A percentile compares a stretch with the other conserved stretches of the same genome.
phyloP scores from a whole-genome alignment of 1,140 invertebrate species.

The Chrysomallon squamiferum region DNA sequence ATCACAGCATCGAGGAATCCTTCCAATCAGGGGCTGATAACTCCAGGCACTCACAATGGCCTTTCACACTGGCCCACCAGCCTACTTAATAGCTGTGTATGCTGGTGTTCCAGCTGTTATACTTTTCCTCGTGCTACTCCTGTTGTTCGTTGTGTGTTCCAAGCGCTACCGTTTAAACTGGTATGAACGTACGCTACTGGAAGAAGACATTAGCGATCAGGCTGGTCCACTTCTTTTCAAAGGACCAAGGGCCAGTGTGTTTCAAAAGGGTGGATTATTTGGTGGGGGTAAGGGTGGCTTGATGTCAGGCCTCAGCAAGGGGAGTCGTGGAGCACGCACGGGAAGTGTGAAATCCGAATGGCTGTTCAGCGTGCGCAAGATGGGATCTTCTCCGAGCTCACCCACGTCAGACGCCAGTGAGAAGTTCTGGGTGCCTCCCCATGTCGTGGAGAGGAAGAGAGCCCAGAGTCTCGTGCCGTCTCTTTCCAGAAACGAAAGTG shows the following conservation, averaged over 20 bases:
- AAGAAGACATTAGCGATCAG: conserved; percentile 18
- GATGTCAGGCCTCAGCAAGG: background rate
- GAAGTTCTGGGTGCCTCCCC: conserved; percentile 51
- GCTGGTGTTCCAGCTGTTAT: conserved; percentile 25
- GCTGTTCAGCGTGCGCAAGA: conserved; percentile 31
- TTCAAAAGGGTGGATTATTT: background rate
- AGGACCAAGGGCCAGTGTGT: background rate
- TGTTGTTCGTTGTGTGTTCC: conserved; percentile 38
- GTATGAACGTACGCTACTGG: conserved; percentile 40
- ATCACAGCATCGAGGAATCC: too few species aligned
- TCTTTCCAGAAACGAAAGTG: conserved; percentile 36
- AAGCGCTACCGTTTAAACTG: conserved; percentile 45
- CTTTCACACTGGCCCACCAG: background rate
- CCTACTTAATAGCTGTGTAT: conserved; percentile 34
- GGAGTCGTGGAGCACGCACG: conserved; percentile 7
- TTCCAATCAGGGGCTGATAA: too few species aligned
- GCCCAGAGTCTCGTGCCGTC: conserved; percentile 48
- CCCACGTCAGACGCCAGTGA: conserved; percentile 35
- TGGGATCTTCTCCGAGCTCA: conserved; percentile 38
- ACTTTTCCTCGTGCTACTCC: conserved; percentile 17
- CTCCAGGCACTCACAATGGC: too few species aligned
- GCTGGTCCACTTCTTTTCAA: background rate
- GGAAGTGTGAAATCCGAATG: conserved; percentile 32
- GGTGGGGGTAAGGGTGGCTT: background rate
- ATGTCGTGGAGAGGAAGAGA: conserved; percentile 41